Conservation (phyloP, 2,888 invertebrate species). For the Pandemis corylana region DNA sequence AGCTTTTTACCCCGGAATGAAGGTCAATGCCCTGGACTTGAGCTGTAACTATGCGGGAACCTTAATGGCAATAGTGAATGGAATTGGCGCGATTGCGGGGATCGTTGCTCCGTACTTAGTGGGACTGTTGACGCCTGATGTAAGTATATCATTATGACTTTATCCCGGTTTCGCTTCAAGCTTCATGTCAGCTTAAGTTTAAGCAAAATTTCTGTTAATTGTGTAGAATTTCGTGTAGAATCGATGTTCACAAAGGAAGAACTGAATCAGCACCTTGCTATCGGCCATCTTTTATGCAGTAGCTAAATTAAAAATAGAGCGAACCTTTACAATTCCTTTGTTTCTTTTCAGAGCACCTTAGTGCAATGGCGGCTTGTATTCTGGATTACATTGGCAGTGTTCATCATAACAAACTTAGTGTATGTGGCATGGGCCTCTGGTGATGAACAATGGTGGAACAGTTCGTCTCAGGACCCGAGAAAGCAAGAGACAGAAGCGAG, state of each 20-base stretch:
- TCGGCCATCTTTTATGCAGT: background rate
- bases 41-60: slow-evolving; percentile 88
- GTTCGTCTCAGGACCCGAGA: slow-evolving; percentile 66
- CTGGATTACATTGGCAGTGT: slow-evolving; percentile 91
- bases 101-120: slow-evolving; percentile 89
- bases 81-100: slow-evolving; percentile 89
- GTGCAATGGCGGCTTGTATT: slow-evolving; percentile 92
- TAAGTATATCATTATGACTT: slow-evolving; percentile 68
- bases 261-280: no score
- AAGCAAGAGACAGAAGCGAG: slow-evolving; percentile 62
- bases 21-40: slow-evolving; percentile 88
- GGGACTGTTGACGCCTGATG: slow-evolving; percentile 87
- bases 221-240: no score
- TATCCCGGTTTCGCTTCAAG: background rate
- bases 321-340: background rate
- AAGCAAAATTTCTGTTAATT: no score
- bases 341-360: slow-evolving; percentile 82
- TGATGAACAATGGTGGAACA: slow-evolving; percentile 92
- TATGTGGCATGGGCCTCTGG: slow-evolving; percentile 91
- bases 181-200: no score
- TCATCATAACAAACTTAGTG: slow-evolving; percentile 88
- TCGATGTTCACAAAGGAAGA: no score
- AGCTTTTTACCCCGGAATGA: slow-evolving; percentile 89
- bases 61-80: slow-evolving; percentile 88
- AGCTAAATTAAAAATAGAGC: background rate